phyloP scores from a whole-genome alignment of 2,113 vertebrate species.

The Phalacrocorax brasilianus region DNA sequence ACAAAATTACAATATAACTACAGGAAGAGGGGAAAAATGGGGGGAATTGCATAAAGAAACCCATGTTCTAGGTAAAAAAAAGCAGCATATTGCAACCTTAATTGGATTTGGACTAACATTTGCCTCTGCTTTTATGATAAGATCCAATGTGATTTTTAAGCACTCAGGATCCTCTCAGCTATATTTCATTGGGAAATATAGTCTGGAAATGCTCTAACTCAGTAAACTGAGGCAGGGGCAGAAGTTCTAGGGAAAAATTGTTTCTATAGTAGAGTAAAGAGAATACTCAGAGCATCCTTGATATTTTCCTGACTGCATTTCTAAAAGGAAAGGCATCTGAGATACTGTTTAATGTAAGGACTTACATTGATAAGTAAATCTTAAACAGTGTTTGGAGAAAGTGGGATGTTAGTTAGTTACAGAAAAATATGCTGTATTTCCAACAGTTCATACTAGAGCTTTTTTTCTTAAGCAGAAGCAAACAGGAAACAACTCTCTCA shows the following conservation, averaged over 20 bases:
- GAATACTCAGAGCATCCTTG: neutral
- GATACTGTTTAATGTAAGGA: neutral
- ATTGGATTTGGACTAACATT: neutral
- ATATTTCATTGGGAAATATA: neutral
- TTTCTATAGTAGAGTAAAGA: neutral
- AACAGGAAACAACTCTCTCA: slow-evolving; percentile 19
- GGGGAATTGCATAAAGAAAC: neutral
- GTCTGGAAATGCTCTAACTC: neutral
- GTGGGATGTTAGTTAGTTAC: slow-evolving; percentile 11
- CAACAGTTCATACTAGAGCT: neutral
- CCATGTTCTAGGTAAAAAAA: neutral
- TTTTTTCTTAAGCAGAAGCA: neutral
- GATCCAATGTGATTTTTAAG: neutral
- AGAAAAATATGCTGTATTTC: neutral
- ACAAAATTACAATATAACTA: neutral
- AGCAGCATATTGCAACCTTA: neutral
- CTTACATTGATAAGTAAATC: neutral
- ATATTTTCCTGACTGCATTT: neutral
- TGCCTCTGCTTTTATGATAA: neutral
- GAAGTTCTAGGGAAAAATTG: neutral
- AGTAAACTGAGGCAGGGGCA: neutral
- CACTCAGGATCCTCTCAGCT: neutral
- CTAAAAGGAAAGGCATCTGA: neutral
- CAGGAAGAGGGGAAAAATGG: neutral
- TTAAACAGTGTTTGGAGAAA: neutral